These are phyloP conservation scores for Picus viridis DNA, from an alignment of 2,797 vertebrate species.

Conservation along the genomic window DNA sequence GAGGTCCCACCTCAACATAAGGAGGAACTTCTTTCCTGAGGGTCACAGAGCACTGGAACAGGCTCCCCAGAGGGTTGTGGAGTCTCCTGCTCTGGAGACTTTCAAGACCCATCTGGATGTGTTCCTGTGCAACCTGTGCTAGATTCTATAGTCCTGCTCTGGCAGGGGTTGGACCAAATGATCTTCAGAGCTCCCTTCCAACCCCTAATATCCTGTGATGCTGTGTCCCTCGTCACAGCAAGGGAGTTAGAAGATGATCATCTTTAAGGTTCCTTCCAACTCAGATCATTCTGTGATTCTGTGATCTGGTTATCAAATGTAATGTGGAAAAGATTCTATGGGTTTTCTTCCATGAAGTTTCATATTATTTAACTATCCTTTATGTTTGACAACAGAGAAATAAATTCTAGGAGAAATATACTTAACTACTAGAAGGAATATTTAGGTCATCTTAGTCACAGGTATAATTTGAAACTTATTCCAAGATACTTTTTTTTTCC, in stretches of 20 bases:
- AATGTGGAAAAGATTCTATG: rapidly evolving
- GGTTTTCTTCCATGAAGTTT: not conserved
- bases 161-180: too few species aligned
- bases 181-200: too few species aligned
- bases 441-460: not conserved
- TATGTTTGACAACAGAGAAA: not conserved
- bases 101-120: too few species aligned
- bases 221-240: not conserved
- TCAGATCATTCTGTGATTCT: not conserved
- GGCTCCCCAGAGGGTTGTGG: too few species aligned
- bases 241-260: not conserved
- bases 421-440: not conserved
- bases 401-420: not conserved
- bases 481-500: not conserved
- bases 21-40: too few species aligned
- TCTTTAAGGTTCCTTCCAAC: not conserved
- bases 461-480: not conserved
- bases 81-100: too few species aligned
- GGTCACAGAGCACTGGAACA: too few species aligned
- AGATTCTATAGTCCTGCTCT: too few species aligned
- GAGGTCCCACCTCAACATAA: too few species aligned
- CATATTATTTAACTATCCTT: rapidly evolving
- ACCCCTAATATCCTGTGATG: too few species aligned
- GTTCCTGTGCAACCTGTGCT: too few species aligned
- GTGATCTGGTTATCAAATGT: too few species aligned